phyloP scores from a whole-genome alignment of 2,113 vertebrate species.

The Dipodomys spectabilis region DNA sequence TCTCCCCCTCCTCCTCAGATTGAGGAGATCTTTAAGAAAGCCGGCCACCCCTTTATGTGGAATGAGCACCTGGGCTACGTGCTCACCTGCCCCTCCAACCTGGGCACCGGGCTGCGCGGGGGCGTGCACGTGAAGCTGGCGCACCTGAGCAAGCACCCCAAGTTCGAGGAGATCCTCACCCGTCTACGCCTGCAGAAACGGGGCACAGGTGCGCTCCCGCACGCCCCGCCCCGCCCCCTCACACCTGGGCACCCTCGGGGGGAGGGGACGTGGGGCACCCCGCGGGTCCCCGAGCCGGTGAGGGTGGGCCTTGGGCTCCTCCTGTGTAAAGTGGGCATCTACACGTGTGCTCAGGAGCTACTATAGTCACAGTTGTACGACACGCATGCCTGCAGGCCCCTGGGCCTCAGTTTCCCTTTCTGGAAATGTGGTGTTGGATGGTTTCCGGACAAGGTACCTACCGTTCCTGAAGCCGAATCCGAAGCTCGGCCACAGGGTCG shows the following conservation, averaged over 20 bases:
- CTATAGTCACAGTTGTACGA: neutral
- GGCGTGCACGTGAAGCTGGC: slow-evolving; percentile 95
- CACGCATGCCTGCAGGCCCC: neutral
- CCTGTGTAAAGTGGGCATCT: neutral
- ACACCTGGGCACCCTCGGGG: neutral
- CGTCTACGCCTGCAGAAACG: slow-evolving; percentile 97
- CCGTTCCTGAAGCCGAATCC: neutral
- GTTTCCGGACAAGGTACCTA: neutral
- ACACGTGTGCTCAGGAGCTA: neutral
- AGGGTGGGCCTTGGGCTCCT: neutral
- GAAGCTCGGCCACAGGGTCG: neutral
- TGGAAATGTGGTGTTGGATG: neutral
- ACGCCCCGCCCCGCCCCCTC: too few species aligned
- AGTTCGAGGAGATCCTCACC: slow-evolving; percentile 94
- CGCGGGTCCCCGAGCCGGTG: too few species aligned
- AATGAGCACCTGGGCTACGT: slow-evolving; percentile 95
- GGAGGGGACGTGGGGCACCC: too few species aligned
- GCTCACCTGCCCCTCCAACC: slow-evolving; percentile 96
- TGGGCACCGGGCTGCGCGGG: slow-evolving; percentile 95
- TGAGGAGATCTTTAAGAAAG: slow-evolving; percentile 95
- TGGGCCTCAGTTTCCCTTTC: neutral
- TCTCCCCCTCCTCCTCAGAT: slow-evolving; percentile 86
- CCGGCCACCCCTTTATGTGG: slow-evolving; percentile 96
- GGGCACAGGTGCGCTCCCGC: slow-evolving; percentile 91
- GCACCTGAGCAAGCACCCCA: slow-evolving; percentile 95